Evolutionary conservation across 2,113 vertebrate genomes (phyloP), one percentile per base, ranked within the genome.

Genomic region (Sylvietta virens): DNA sequence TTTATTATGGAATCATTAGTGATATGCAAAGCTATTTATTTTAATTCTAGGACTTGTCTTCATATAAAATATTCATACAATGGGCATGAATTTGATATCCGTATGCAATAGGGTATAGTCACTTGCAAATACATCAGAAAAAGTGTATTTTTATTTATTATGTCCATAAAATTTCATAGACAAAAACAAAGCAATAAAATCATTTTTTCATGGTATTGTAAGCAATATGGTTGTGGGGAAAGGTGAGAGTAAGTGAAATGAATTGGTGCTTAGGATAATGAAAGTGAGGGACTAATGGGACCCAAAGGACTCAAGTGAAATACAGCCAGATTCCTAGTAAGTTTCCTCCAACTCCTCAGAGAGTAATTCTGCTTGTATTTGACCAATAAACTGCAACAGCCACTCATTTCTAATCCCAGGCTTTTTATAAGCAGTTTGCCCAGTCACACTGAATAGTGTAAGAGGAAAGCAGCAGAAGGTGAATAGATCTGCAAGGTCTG

Each of bases 251-350:
- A 92, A 94, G 71, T 92, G 70, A 96, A 97, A 95, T 97, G 90
- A 96, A 94, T 94, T 95, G 92, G 71, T 95, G 73, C 78, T 97
- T 94, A 95, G 80, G 70, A 94, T 95, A 97, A 96, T 96, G 94
- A 92, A 92, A 96, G 35, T 81, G 85, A 95, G 84, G 74, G 81
- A 85, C 45, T 92, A 86, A 95, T 83, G 31, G 88, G 77, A 83
- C 87, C 65, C 91, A 81, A 72, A 96, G 84, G 91, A 92, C 56
- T 27, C 48, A 82, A 82, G 78, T 65, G 78, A 93, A 87, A 90
- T 95, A 44, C 45, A 82, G 61, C 35, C 45, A 94, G 66, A 85
- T 89, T 92, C 70, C 12, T 0, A 70, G 48, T 54, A 94, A 94
- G 51, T 65, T 94, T 81, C 21, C 53, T 94, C 66, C 66, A 76